Percentiles rank a stretch among this genome's conserved stretches.
phyloP scores from a whole-genome alignment of 1,140 invertebrate species.

The Pygmarrhopalites habei region DNA sequence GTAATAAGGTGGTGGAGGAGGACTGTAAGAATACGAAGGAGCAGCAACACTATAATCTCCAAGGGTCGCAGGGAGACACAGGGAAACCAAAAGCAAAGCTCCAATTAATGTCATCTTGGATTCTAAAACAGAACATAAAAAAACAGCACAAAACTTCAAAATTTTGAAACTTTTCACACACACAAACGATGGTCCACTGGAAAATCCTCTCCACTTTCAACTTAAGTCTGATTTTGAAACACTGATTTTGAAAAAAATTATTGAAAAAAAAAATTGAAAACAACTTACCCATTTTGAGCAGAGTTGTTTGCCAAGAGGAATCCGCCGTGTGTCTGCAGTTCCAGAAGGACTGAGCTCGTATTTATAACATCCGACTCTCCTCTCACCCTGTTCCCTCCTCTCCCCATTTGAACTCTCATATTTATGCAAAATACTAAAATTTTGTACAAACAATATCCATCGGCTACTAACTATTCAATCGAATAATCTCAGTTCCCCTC shows the following conservation, averaged over 20 bases:
- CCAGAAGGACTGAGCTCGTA: background rate
- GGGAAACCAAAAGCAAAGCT: background rate
- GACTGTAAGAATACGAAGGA: background rate
- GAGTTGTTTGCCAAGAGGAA: background rate
- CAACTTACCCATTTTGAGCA: slow-evolving; percentile 15
- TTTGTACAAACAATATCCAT: too few species aligned
- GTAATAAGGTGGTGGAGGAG: slow-evolving; percentile 4
- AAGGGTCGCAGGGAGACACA: slow-evolving; percentile 13
- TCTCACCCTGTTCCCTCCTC: background rate
- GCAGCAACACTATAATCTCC: background rate
- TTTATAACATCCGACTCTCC: slow-evolving; percentile 11
- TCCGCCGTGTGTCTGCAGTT: slow-evolving; percentile 6
- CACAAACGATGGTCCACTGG: background rate
- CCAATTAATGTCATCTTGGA: slow-evolving; percentile 10
- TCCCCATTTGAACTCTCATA: too few species aligned
- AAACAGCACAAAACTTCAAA: background rate
- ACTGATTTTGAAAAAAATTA: background rate
- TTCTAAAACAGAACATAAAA: slow-evolving; percentile 8
- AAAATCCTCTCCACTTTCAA: background rate
- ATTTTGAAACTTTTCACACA: background rate
- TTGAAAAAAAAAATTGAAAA: background rate
- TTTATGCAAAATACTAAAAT: too few species aligned
- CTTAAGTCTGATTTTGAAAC: background rate
- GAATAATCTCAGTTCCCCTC: too few species aligned
- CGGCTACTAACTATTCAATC: too few species aligned